These are phyloP conservation scores for Vulpes lagopus DNA, from an alignment of 2,113 vertebrate species.

Conservation along the genomic window DNA sequence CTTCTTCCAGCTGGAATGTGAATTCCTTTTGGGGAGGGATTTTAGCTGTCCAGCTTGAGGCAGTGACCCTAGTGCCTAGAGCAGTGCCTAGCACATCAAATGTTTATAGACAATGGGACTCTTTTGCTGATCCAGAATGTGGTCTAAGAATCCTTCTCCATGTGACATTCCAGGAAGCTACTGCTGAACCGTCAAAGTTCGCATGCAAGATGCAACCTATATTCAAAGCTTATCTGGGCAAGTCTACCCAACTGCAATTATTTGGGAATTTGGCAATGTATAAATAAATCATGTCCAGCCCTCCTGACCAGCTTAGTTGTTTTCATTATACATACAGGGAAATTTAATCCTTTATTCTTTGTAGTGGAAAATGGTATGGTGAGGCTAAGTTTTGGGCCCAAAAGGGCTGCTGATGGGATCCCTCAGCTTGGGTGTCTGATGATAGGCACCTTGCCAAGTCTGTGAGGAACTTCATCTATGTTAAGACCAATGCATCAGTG, in stretches of 20 bases:
- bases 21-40: background rate
- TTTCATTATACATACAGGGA: background rate
- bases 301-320: background rate
- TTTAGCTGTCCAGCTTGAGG: background rate
- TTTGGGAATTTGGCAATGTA: background rate
- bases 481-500: background rate
- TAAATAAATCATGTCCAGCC: background rate
- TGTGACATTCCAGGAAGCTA: background rate
- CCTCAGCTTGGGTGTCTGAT: background rate
- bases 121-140: background rate
- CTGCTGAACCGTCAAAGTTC: background rate
- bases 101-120: background rate
- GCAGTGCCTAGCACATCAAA: no score
- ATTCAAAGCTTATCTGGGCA: background rate
- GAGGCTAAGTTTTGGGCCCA: background rate
- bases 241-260: background rate
- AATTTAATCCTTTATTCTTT: background rate
- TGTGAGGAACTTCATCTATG: background rate
- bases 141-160: background rate
- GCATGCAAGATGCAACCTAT: background rate
- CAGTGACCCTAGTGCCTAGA: no score
- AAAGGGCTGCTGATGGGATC: background rate
- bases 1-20: background rate
- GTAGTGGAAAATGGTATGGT: background rate
- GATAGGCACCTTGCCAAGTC: background rate